Base-by-base conservation (phyloP, 1,140 invertebrate species). In the Calosoma granatense region DNA sequence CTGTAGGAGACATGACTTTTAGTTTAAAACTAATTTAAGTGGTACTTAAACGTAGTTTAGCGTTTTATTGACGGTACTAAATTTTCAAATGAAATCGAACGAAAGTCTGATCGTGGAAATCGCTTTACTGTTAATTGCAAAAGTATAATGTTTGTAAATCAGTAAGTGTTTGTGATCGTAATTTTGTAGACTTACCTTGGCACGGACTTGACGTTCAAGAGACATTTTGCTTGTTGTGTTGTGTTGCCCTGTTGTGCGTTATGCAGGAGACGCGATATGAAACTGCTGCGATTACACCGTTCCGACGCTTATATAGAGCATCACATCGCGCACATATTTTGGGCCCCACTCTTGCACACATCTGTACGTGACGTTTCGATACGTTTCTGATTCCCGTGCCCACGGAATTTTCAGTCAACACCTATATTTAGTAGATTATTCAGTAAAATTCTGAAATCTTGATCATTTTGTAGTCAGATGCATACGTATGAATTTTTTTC, bases 161-260 rank as follows among this genome's bases (percentile, higher is more conserved):
- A n/a, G n/a, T n/a, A n/a, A n/a, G n/a, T n/a, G n/a, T n/a, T n/a
- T n/a, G n/a, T n/a, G n/a, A n/a, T n/a, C n/a, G n/a, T n/a, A n/a
- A n/a, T n/a, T n/a, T n/a, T n/a, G n/a, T n/a, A n/a, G n/a, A 54
- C 72, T 76, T 76, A 86, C 85, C 82, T 88, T 87, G 68, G 81
- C 81, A 67, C 83, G 81, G 71, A 87, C 85, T 84, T 85, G 82
- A 76, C 85, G 82, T 83, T 87, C 84, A 68, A 87, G 77, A 80
- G 85, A 85, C 85, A 87, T 87, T 65, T 78, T 78, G 54, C 20
- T 51, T 56, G 30, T 26, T 56, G 51, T 39, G 52, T 57, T 51
- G 12, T 57, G 15, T 30, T 21, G 52, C 52, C 53, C 55, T 56
- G 51, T 23, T 59, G 43, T 53, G 26, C 58, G 19, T 47, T 11